phyloP scores from a whole-genome alignment of 2,888 invertebrate genomes.

The Desoria tigrina region DNA sequence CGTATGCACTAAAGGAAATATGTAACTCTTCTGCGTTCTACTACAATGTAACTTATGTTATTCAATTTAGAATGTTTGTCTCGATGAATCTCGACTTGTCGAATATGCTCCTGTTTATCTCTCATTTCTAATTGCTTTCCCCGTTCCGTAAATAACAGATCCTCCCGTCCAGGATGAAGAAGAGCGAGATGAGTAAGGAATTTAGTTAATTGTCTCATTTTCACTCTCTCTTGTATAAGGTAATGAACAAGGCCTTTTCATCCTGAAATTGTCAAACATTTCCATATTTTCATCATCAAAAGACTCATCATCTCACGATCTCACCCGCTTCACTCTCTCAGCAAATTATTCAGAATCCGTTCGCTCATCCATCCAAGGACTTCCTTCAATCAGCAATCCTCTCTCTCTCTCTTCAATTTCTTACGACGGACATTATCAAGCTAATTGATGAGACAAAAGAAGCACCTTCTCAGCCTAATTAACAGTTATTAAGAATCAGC shows the following conservation, averaged over 20 bases:
- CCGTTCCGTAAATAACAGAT: too few relatives aligned
- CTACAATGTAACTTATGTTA: too few relatives aligned
- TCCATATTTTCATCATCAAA: constrained; percentile 17
- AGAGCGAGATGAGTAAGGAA: constrained; percentile 1
- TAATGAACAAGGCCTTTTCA: constrained; percentile 6
- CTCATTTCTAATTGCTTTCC: too few relatives aligned
- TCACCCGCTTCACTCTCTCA: neutral
- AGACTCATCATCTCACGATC: constrained; percentile 12
- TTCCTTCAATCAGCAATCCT: neutral
- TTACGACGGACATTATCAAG: neutral
- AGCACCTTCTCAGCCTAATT: constrained; percentile 6
- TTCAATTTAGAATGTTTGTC: too few relatives aligned
- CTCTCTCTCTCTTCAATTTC: neutral
- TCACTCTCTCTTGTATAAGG: neutral
- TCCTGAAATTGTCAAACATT: constrained; percentile 15
- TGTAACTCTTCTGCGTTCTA: too few relatives aligned
- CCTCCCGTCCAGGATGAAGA: too few relatives aligned
- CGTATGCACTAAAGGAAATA: too few relatives aligned
- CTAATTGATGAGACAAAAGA: constrained; percentile 9
- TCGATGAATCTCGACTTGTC: too few relatives aligned
- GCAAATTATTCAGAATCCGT: neutral
- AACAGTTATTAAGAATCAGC: neutral
- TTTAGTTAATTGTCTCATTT: constrained; percentile 8
- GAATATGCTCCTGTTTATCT: too few relatives aligned
- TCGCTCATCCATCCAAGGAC: neutral